A percentile compares a stretch with the other conserved stretches of the same genome.
Evolutionary conservation across 1,140 invertebrate species (phyloP).

Genomic region (Zaprionus kolodkinae): DNA sequence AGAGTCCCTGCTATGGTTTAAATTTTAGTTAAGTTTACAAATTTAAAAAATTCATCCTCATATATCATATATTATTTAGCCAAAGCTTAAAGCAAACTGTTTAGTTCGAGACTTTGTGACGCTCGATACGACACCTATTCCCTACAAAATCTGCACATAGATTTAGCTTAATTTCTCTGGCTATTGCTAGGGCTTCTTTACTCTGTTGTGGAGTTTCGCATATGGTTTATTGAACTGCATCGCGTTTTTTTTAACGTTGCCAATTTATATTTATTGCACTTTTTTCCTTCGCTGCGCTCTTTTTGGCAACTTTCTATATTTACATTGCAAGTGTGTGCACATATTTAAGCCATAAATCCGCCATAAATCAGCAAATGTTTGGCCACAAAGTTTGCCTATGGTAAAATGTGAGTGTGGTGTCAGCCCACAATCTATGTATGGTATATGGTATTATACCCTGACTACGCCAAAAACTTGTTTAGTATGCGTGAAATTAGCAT

Average conservation of each 20-base stretch:
- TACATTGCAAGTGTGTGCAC: background rate
- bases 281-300: background rate
- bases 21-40: background rate
- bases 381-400: constrained; percentile 6
- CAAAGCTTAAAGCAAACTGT: background rate
- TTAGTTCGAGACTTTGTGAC: background rate
- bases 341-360: constrained; percentile 22
- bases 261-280: constrained; percentile 6
- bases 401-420: too few species aligned
- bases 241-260: background rate
- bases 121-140: background rate
- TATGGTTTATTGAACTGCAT: background rate
- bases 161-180: background rate
- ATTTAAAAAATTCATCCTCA: too few species aligned
- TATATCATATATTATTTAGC: too few species aligned
- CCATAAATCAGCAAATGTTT: constrained; percentile 14
- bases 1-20: background rate
- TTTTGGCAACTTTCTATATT: background rate
- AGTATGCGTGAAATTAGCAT: constrained; percentile 27
- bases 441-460: background rate
- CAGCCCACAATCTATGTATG: constrained; percentile 14
- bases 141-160: background rate
- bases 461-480: constrained; percentile 2
- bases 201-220: background rate
- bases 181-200: background rate